Conservation (phyloP, 2,113 vertebrate species). For the Rynchops niger region DNA sequence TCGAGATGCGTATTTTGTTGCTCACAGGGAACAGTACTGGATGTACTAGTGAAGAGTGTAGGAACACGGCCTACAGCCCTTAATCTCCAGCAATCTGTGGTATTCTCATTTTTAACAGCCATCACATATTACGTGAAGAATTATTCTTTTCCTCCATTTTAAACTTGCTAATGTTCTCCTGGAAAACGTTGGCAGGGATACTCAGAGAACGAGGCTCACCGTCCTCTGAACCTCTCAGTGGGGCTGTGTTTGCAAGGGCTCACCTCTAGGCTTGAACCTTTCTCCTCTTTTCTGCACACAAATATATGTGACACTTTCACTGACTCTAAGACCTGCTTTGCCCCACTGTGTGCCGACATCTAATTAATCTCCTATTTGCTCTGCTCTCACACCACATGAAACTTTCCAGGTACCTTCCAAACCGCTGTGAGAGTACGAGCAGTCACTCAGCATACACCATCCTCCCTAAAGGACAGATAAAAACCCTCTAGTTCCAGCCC, state of each 20-base stretch:
- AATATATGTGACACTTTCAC: not conserved
- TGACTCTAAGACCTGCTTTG: not conserved
- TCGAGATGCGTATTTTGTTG: not conserved
- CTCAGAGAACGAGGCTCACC: not conserved
- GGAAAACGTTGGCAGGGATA: not conserved
- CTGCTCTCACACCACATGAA: not conserved
- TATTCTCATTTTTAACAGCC: not conserved
- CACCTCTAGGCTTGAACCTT: not conserved
- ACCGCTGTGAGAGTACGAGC: not conserved
- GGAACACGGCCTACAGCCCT: not conserved
- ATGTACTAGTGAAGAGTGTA: not conserved
- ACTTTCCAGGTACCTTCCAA: not conserved
- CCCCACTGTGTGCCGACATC: not conserved
- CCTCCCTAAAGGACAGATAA: not conserved
- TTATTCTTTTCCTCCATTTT: not conserved
- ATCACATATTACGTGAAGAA: not conserved
- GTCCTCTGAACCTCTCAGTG: not conserved
- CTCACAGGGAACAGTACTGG: not conserved
- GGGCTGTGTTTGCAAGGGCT: not conserved
- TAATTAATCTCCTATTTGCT: not conserved
- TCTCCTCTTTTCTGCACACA: not conserved
- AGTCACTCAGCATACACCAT: not conserved
- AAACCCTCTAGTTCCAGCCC: not conserved
- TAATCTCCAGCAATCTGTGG: not conserved
- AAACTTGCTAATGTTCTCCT: not conserved